Percentiles rank a stretch among this genome's conserved stretches.
These are phyloP conservation scores for Amblyopsis hoosieri DNA, from an alignment of 2,797 vertebrate genomes.

Conservation along the genomic window DNA sequence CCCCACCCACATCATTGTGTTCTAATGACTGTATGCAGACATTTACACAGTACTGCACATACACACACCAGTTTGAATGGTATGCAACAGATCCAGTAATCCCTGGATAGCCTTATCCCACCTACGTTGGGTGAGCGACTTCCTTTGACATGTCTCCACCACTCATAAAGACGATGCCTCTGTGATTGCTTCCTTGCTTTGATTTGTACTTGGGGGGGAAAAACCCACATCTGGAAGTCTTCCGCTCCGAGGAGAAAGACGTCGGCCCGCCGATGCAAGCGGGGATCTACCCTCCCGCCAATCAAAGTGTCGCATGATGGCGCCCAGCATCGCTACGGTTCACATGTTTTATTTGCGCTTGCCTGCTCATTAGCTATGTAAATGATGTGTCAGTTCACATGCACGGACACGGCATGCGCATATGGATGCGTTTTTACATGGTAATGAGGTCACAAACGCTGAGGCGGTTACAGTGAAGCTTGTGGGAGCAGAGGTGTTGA, in stretches of 20 bases:
- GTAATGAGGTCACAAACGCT: slow-evolving; percentile 66
- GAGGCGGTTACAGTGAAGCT: slow-evolving; percentile 15
- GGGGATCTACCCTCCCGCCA: slow-evolving; percentile 5
- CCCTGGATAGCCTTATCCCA: slow-evolving; percentile 2
- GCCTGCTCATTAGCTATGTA: slow-evolving; percentile 64
- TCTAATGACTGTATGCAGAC: not conserved
- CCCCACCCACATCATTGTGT: slow-evolving; percentile 14
- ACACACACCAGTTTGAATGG: slow-evolving; percentile 15
- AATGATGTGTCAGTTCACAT: slow-evolving; percentile 74
- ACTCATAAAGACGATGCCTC: not conserved
- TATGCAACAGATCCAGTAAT: slow-evolving; percentile 34
- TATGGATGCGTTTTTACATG: slow-evolving; percentile 67
- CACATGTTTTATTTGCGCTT: slow-evolving; percentile 63
- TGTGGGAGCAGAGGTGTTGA: not conserved
- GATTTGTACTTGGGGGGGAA: slow-evolving; percentile 6
- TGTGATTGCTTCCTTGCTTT: slow-evolving; percentile 3
- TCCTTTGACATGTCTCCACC: not conserved
- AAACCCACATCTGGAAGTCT: slow-evolving; percentile 25
- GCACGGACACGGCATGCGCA: slow-evolving; percentile 52
- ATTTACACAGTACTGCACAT: slow-evolving; percentile 28
- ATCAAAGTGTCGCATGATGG: slow-evolving; percentile 61
- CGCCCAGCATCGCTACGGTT: slow-evolving; percentile 55
- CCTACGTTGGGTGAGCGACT: slow-evolving; percentile 19
- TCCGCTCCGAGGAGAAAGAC: slow-evolving; percentile 13
- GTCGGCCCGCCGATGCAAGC: not conserved